Evolutionary conservation across 2,113 vertebrate genomes (phyloP), one percentile per base, ranked within the genome.

Genomic region (Barbus barbus): DNA sequence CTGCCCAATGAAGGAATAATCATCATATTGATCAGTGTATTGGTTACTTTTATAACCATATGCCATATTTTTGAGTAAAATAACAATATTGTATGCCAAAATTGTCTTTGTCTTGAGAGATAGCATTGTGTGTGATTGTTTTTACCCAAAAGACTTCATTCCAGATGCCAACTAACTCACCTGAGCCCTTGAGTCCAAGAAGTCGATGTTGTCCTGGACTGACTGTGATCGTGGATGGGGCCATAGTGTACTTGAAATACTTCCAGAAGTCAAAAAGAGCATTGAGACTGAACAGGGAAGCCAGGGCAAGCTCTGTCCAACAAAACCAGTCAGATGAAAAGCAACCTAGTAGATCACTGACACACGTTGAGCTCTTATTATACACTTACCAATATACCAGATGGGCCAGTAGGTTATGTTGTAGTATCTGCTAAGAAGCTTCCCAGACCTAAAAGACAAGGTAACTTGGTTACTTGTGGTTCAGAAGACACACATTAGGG

Each of bases 221-320:
- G 9, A 96, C 88, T 4, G 94, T 92, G 53, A 97, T 89, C 77
- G 91, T 95, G 18, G 93, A 93, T 0, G 96, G 96, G 60, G 97
- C 94, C 92, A 98, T 95, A 0, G 97, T 97, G 86, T 96, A 98
- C 85, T 96, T 98, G 89, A 98, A 98, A 81, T 99, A 99, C 65
- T 94, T 95, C 97, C 97, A 99, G 91, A 99, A 98, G 89, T 99
- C 97, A 93, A 97, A 96, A 38, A 98, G 91, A 61, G 96, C 97
- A 16, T 97, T 99, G 63, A 99, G 94, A 90, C 96, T 97, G 90
- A 98, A 99, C 71, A 99, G 86, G 56, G 93, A 94, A 0, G 96
- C 96, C 26, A 99, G 84, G 0, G 90, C 96, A 26, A 98, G 93
- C 36, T 99, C 97, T 95, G 90, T 26, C 44, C 71, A 46, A 31